Evolutionary conservation across 1,140 invertebrate species (phyloP).

Genomic region (Nephotettix cincticeps): DNA sequence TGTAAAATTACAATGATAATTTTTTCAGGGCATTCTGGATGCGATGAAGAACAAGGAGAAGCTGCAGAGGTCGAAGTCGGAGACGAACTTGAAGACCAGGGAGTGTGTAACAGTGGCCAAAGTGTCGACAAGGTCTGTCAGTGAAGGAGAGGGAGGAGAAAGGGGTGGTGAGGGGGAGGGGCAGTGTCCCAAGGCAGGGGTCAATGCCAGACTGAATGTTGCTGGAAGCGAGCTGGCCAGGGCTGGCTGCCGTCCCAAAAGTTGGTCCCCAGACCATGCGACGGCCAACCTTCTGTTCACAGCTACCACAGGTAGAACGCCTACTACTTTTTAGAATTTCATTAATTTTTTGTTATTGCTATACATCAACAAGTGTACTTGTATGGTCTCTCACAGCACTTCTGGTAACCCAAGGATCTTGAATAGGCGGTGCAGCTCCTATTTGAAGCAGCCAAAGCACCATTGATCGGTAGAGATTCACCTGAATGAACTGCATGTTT

Average conservation of each 20-base stretch:
- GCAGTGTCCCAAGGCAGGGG: neutral
- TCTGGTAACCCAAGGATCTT: no score
- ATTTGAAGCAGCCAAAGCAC: no score
- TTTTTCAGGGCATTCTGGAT: slow-evolving; percentile 75
- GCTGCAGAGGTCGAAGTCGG: slow-evolving; percentile 87
- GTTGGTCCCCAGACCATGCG: slow-evolving; percentile 76
- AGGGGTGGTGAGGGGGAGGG: neutral
- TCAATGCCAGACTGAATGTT: slow-evolving; percentile 20
- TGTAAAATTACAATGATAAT: no score
- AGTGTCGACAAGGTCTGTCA: slow-evolving; percentile 50
- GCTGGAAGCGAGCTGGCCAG: slow-evolving; percentile 35
- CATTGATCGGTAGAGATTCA: no score
- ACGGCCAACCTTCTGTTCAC: slow-evolving; percentile 54
- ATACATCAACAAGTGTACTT: no score
- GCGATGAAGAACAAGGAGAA: slow-evolving; percentile 96
- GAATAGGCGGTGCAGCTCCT: no score
- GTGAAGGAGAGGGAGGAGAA: slow-evolving; percentile 45
- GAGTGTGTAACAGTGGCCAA: slow-evolving; percentile 50
- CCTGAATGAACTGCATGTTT: no score
- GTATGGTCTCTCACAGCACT: no score
- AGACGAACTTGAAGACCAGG: slow-evolving; percentile 82
- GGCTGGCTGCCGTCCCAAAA: slow-evolving; percentile 61
- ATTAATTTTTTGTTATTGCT: no score
- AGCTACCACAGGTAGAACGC: slow-evolving; percentile 32
- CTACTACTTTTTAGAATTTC: no score